These are phyloP conservation scores for Stenotaenia linearis DNA, from an alignment of 2,888 invertebrate species.

Conservation along the genomic window DNA sequence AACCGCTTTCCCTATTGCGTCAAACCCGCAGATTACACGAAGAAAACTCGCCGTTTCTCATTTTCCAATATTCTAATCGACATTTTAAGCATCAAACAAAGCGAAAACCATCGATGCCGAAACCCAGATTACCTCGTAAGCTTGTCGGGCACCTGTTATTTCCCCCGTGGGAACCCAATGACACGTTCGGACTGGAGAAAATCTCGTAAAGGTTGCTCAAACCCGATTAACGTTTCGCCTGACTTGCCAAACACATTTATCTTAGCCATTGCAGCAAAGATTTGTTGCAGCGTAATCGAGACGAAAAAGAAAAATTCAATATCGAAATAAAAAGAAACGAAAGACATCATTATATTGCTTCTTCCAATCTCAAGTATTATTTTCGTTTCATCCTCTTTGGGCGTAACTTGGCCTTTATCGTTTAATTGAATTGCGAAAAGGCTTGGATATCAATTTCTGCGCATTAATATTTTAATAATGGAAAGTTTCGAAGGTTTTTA, in stretches of 20 bases:
- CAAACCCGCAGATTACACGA: background rate
- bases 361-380: too few species aligned
- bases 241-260: background rate
- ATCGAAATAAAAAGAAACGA: background rate
- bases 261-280: background rate
- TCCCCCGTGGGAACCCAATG: conserved; percentile 4
- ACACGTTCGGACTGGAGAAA: background rate
- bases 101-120: background rate
- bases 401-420: too few species aligned
- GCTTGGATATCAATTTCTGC: too few species aligned
- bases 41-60: background rate
- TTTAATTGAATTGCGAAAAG: too few species aligned
- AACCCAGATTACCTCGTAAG: background rate
- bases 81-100: background rate
- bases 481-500: too few species aligned
- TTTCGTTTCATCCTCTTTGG: too few species aligned
- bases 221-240: background rate
- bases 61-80: background rate
- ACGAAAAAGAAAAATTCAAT: background rate
- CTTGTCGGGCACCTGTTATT: conserved; percentile 3
- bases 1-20: background rate
- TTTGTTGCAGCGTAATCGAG: background rate
- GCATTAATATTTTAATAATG: too few species aligned
- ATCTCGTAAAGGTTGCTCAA: conserved; percentile 12
- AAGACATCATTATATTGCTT: too few species aligned